Evolutionary conservation across 2,113 vertebrate genomes (phyloP), one percentile per base, ranked within the genome.

Genomic region (Formicarius rufipectus): DNA sequence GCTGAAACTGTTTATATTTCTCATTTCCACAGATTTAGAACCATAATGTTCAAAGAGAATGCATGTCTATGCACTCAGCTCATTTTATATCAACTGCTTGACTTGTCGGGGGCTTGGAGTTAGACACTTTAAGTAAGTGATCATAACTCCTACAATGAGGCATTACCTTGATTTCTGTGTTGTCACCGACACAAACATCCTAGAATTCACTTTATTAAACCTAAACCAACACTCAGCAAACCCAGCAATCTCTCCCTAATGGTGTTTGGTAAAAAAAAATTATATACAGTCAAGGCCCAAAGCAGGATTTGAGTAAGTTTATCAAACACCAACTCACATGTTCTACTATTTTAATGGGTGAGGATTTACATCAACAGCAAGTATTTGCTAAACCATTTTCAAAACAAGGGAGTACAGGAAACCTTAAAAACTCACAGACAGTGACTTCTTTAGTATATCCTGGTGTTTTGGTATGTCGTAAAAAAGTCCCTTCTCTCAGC

Each of bases 251-350:
- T 68, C 16, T 11, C 19, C 3, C n/a, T 44, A 35, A 47, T 8
- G 1, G 2, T 3, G 1, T 47, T 72, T 30, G 60, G 15, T 33
- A 39, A 58, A 67, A 66, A 45, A 44, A 6, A 6, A 5, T 76
- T 39, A 10, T 14, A 45, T 40, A 31, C 30, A 52, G 8, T n/a
- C 37, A 49, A 78, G 25, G 24, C 5, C 2, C 42, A 71, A 77
- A 53, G 37, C 15, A 60, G 28, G 52, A 53, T 89, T 87, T 31
- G 9, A 37, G 16, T 71, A 30, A 78, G 5, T 75, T 66, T 62
- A 55, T 25, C 21, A 45, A 53, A 35, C 3, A 53, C 2, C 17
- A 87, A 0, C 16, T 78, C 9, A 53, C 3, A 12, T 13, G 5
- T 69, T 76, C 9, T 58, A 58, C 14, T 4, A 25, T 58, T 84